Conservation (phyloP, 2,797 vertebrate genomes). For the Capromys pilorides region DNA sequence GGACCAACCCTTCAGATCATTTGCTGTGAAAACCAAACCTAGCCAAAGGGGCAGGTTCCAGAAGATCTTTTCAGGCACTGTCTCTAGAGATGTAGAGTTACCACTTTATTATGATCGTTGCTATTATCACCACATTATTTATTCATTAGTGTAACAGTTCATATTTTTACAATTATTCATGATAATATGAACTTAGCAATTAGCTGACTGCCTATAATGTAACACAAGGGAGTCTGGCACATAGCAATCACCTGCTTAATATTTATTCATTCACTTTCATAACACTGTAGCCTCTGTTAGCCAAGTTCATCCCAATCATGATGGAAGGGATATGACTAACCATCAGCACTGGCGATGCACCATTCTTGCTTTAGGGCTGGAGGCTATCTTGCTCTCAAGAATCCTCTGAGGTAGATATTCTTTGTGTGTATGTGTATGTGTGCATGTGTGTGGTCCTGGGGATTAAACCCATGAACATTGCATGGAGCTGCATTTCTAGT, state of each 20-base stretch:
- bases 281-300: not conserved
- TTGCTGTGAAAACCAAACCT: not conserved
- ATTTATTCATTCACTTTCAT: not conserved
- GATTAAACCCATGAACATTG: not conserved
- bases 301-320: not conserved
- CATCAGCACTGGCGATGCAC: not conserved
- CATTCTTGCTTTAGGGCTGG: not conserved
- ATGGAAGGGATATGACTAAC: not conserved
- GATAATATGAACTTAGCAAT: not conserved
- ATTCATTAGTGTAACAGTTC: conserved; percentile 22
- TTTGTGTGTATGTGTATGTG: not conserved
- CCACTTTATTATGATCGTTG: too few relatives aligned
- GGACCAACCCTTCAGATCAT: not conserved
- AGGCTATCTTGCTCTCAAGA: not conserved
- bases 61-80: not conserved
- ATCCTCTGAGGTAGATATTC: not conserved
- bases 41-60: not conserved
- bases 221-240: not conserved
- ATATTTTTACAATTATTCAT: conserved; percentile 1
- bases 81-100: not conserved
- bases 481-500: not conserved
- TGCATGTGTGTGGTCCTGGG: not conserved
- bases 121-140: not conserved
- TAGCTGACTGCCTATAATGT: not conserved
- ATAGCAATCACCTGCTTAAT: not conserved